Base-by-base conservation (phyloP, 1,140 invertebrate genomes). In the Diorhabda elongata region DNA sequence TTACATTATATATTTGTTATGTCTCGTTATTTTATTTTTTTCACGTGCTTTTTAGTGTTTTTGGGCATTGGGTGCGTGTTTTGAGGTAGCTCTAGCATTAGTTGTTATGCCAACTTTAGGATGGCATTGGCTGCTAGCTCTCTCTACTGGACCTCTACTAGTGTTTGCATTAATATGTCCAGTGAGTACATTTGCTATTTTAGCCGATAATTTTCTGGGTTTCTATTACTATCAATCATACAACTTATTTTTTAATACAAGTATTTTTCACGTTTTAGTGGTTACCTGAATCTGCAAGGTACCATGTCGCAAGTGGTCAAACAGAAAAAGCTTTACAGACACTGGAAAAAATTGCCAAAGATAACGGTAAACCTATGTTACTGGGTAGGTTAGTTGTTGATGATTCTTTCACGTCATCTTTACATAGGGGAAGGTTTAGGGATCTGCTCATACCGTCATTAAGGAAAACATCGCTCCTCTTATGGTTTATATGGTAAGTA, bases 1-100 rank as follows among this genome's bases (percentile, higher is more conserved):
- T 78, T 68, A 44, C 66, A 45, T 44, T 64, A 56, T 56, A 56
- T 9, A 3, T 56, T 61, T 45, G 42, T 64, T 64, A 68, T 66
- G 47, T 6, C 42, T 59, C 57, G 64, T 60, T 63, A 64, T 5
- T 73, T 69, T 47, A 71, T 69, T 47, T 79, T 80, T 70, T 79
- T 77, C 81, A 86, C 95, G 92, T 94, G 95, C 84, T 98, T 98
- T 77, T 81, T 86, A 96, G 92, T 94, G 95, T 84, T 98, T 98
- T 82, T 98, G 96, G 95, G 95, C 95, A 2, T 84, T 98, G 58
- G 96, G 96, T 59, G 94, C 95, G 6, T 96, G 93, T 83, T 89
- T 96, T 78, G 94, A 96, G 84, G 94, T 97, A 41, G 87, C 95
- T 41, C 82, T 98, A 66, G 96, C 96, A 41, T 83, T 98, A 62